Evolutionary conservation across 53 echinoderm and acorn worm genomes (phyloP).

Genomic region (Henricia sp.): DNA sequence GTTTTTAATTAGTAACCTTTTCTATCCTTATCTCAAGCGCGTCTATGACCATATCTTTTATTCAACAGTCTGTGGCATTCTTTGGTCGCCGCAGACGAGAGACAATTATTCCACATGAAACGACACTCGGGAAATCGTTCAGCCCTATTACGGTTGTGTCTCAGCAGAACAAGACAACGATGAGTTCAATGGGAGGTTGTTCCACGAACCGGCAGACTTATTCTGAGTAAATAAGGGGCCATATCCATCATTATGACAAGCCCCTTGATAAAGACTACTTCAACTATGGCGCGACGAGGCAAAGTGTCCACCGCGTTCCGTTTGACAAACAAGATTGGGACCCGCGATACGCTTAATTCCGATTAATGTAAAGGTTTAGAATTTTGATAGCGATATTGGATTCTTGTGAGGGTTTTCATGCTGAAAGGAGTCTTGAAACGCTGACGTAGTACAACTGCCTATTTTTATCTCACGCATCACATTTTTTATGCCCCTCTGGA

Average conservation of each 20-base stretch:
- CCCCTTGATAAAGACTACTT: conserved; percentile 14
- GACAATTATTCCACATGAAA: not conserved
- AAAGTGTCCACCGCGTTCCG: not conserved
- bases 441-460: not conserved
- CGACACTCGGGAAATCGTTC: not conserved
- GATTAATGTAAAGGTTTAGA: not conserved
- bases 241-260: conserved; percentile 31
- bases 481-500: too few species aligned
- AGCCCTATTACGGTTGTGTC: not conserved
- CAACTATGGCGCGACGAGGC: not conserved
- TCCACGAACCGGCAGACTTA: not conserved
- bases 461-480: not conserved
- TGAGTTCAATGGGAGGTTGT: not conserved
- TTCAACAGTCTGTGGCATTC: not conserved
- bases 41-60: too few species aligned
- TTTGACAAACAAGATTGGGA: conserved; percentile 9
- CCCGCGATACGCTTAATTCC: conserved; percentile 4
- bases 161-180: not conserved
- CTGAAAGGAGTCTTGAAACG: not conserved
- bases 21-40: not conserved
- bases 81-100: not conserved
- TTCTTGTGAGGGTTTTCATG: conserved; percentile 6
- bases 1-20: too few species aligned
- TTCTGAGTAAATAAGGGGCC: conserved; percentile 8
- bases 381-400: not conserved